Base-by-base conservation (phyloP, 2,888 invertebrate genomes). In the Sarcophaga variegata region DNA sequence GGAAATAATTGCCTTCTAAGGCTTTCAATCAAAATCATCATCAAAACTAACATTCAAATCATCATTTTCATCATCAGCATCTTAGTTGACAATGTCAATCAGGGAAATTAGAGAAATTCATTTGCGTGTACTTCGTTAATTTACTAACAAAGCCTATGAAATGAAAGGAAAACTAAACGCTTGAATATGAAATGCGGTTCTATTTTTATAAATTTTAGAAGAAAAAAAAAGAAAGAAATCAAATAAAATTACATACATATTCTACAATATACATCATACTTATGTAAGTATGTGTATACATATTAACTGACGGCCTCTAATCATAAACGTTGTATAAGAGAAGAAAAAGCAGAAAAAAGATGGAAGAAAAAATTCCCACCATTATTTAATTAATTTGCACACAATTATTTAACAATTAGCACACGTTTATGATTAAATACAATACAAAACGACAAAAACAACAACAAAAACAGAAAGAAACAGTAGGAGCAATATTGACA, bases 351-450 rank as follows among this genome's bases (percentile, higher is more conserved):
- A 6, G 25, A n/a, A 45, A 78, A 20, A 66, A 20, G 12, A 69
- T 14, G 67, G n/a, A 66, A 49, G n/a, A 69, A 69, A 17, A 78
- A 25, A 67, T 83, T 86, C 86, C 83, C 86, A 86, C 86, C 62
- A 75, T 83, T 83, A 86, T 86, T 83, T 74, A 83, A 81, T 83
- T 81, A 83, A 81, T 86, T 86, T 83, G 81, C 77, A 74, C 77
- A 74, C 77, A 86, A 83, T 83, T 81, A 81, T 59, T 77, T 22
- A 86, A 77, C 70, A 63, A 74, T 83, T 81, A 81, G 81, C 77
- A 86, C 86, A 72, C 81, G 67, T 81, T 83, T 77, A 25, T 76
- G 76, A 3, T 67, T 54, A 66, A 45, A 22, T 45, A 45, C 37
- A 54, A 37, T n/a, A 45, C 22, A 22, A 37, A 37, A 63, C 37